Base-by-base conservation (phyloP, 2,797 vertebrate species). In the Somateria mollissima region DNA sequence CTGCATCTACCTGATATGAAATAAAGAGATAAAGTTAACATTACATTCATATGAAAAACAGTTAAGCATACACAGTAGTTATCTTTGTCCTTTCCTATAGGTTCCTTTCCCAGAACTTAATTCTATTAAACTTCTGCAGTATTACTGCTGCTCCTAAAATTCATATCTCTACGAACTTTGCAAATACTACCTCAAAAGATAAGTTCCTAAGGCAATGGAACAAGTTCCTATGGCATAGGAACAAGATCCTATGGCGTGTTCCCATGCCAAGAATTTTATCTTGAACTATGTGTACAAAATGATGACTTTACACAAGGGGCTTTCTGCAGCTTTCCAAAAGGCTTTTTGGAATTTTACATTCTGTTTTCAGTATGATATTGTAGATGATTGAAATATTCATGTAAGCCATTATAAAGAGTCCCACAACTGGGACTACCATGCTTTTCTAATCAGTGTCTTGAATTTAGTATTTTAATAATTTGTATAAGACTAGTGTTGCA, bases 361-460 rank as follows among this genome's bases (percentile, higher is more conserved):
- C 65, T 87, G 32, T 70, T 97, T 97, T 96, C 90, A 92, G 86
- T 92, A 71, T 88, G 81, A 64, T 94, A 91, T 95, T 97, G 97
- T 91, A 96, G 64, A 57, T 95, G 79, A 96, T 39, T 97, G 90
- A 97, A 97, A 97, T 97, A 97, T 97, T 96, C 89, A 95, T 87
- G 66, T 91, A 90, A 83, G 41, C 72, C 72, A 72, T 92, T 96
- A 94, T 39, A 92, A 97, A 91, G 41, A n/a, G 22, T 93, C 89
- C 85, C 81, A 93, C 71, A 88, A 79, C 30, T 94, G 76, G 70
- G 77, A 89, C 39, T 45, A 66, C 54, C 56, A 72, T 22, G 54
- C 20, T 93, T 95, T 97, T 82, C 78, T 72, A 45, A 74, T 75
- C 36, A 81, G 22, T 1, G 0, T 76, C 71, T 94, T 96, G 64